phyloP scores from a whole-genome alignment of 2,113 vertebrate species.

The Cynoglossus semilaevis region DNA sequence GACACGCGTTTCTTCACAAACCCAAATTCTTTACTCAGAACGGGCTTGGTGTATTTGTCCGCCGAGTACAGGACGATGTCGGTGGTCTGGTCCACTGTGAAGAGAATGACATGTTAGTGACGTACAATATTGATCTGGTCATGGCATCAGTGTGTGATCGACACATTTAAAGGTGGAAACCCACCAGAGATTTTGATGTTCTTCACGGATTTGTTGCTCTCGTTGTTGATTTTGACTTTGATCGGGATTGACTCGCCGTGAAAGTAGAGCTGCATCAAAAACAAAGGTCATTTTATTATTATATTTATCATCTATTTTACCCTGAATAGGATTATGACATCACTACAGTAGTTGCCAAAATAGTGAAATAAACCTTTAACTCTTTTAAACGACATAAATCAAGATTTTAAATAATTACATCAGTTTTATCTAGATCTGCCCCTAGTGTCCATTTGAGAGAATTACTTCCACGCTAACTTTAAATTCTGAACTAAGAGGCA shows the following conservation, averaged over 20 bases:
- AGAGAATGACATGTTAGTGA: neutral
- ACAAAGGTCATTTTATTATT: neutral
- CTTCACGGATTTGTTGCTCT: conserved; percentile 87
- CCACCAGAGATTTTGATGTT: conserved; percentile 84
- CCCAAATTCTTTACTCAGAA: conserved; percentile 82
- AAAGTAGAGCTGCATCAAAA: conserved; percentile 80
- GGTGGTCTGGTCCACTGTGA: conserved; percentile 87
- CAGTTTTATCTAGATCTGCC: too few species aligned
- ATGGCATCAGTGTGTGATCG: neutral
- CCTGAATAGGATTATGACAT: too few species aligned
- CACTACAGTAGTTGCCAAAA: too few species aligned
- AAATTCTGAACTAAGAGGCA: too few species aligned
- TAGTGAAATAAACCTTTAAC: too few species aligned
- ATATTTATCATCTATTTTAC: too few species aligned
- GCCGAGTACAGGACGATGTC: conserved; percentile 90
- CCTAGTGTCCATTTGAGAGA: too few species aligned
- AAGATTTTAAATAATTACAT: too few species aligned
- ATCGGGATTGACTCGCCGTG: conserved; percentile 83
- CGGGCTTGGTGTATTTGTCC: conserved; percentile 87
- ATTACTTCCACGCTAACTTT: too few species aligned
- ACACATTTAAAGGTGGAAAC: conserved; percentile 10
- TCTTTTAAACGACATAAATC: too few species aligned
- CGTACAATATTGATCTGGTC: neutral
- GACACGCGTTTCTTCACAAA: conserved; percentile 58
- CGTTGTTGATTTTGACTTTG: conserved; percentile 86